Base-by-base conservation (phyloP, 2,113 vertebrate species). In the Dasyornis broadbenti region DNA sequence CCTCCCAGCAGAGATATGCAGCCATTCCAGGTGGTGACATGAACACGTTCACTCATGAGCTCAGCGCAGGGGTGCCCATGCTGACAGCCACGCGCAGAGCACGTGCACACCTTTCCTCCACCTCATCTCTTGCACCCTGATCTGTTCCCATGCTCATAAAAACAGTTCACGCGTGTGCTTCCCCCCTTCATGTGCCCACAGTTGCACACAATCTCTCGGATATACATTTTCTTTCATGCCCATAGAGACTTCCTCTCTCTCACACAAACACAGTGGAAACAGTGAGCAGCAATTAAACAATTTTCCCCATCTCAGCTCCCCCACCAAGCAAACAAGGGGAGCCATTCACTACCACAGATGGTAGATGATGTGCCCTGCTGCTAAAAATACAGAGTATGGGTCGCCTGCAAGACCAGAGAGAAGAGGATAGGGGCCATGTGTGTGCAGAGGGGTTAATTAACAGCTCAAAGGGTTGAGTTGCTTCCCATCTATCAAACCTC, bases 401-500 rank as follows among this genome's bases (percentile, higher is more conserved):
- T 94, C 13, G 22, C 27, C 63, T 88, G 72, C 0, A 28, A 83
- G 64, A 82, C 93, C 88, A 92, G 70, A 84, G 86, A 76, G 72
- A 89, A 89, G 45, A 85, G 66, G 60, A 89, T 71, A 96, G 83
- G 49, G 88, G 92, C 78, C 47, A 81, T 57, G 80, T 90, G 94
- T 91, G 91, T 92, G 82, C 79, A 89, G 81, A 96, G 94, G 92
- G 92, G 94, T 97, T 97, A 97, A 96, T 96, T 96, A 97, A 95
- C 92, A 95, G 96, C 94, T 97, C 96, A 96, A 96, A 96, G 94
- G 90, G 93, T 96, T 96, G 92, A 96, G 88, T 83, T 81, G 57
- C 86, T 91, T 92, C 92, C 71, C 89, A 92, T 96, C 94, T 92
- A 95, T 96, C 97, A 97, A 96, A 87, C 71, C 81, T 95, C 94